Base-by-base conservation (phyloP, 1,140 invertebrate species). In the Lepidurus arcticus region DNA sequence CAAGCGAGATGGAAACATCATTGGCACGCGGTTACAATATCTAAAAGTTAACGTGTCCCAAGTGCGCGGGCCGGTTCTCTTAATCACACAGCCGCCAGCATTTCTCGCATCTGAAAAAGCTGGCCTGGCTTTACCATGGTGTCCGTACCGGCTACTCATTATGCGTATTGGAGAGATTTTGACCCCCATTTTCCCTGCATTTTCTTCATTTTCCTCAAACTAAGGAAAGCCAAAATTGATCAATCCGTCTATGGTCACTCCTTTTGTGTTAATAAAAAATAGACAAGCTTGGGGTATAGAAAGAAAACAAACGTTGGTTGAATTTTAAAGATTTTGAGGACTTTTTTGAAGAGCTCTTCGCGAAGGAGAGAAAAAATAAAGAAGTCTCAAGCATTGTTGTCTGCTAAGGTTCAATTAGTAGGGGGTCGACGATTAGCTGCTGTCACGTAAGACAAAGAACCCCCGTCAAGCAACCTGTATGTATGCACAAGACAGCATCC, bases 381-480 rank as follows among this genome's bases (percentile, higher is more conserved):
- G 53, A 13, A 7, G 13, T 11, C 21, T 9, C 16, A 7, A 21
- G 53, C 53, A 65, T 65, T 11, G 53, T 65, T 65, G 21, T 65
- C 6, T 21, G 53, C 53, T 13, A 65, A 65, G 53, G 53, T 65
- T 65, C 53, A 65, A 65, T 65, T 65, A 65, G 53, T 65, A 65
- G 53, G 53, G 53, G 53, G 53, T 65, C 53, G 53, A 65, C 53
- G 53, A 65, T 65, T 65, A 65, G 53, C 53, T 65, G 53, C 53
- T 65, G 53, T 65, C 53, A 65, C 53, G 53, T 65, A 65, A 65
- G 53, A 65, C 53, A 65, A 65, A 65, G 53, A 65, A 65, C 53
- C 16, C 53, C 53, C 53, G 53, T 65, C 53, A 65, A 65, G 53
- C 53, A 65, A 65, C 53, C 53, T 65, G 53, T 65, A 65, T 65